Conservation (phyloP, 2,797 vertebrate genomes). For the Eidolon dupreanum region DNA sequence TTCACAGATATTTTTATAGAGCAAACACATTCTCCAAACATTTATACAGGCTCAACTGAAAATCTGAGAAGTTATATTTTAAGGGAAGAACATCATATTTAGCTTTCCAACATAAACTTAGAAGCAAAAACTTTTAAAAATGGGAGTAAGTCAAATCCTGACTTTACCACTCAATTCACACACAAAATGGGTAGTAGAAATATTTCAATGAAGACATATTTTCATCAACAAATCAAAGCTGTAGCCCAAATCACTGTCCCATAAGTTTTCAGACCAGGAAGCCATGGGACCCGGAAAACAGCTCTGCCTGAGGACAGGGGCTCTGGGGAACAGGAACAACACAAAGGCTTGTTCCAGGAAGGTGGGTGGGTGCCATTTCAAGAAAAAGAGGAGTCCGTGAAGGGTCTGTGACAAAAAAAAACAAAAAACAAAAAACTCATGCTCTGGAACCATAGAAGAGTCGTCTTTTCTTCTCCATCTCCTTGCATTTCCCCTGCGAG, state of each 20-base stretch:
- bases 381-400: neutral
- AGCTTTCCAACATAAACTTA: neutral
- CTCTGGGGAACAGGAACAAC: neutral
- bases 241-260: neutral
- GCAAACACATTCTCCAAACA: neutral
- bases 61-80: neutral
- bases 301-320: neutral
- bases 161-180: neutral
- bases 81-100: neutral
- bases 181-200: neutral
- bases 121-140: neutral
- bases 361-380: neutral
- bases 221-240: neutral
- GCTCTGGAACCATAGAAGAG: neutral
- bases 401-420: too few species aligned
- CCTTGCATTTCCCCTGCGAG: neutral
- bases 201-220: neutral
- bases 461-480: neutral
- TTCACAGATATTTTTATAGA: neutral
- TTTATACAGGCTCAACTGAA: neutral
- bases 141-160: neutral
- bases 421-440: neutral
- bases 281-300: neutral
- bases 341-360: neutral
- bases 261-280: neutral